phyloP scores from a whole-genome alignment of 2,888 invertebrate species.

The Agonopterix arenella region DNA sequence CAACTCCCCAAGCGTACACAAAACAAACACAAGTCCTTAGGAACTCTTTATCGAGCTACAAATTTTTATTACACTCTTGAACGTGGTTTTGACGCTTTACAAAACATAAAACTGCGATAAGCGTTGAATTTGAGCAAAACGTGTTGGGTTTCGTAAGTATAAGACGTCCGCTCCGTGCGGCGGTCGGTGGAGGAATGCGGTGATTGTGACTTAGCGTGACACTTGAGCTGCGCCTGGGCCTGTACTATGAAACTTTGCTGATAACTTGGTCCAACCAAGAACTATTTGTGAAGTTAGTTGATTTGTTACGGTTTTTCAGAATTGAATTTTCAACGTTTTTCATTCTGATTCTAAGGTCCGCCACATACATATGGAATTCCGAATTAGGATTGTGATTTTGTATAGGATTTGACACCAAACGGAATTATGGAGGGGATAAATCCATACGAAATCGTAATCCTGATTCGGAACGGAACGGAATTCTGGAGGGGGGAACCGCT shows the following conservation, averaged over 20 bases:
- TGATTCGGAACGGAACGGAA: no score
- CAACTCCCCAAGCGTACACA: constrained; percentile 50
- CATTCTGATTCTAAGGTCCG: no score
- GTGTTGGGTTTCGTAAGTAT: constrained; percentile 12
- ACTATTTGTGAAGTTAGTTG: background rate
- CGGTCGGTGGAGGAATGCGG: constrained; percentile 46
- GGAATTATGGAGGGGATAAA: no score
- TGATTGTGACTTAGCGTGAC: constrained; percentile 18
- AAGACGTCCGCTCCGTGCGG: constrained; percentile 35
- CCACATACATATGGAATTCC: no score
- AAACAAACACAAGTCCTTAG: constrained; percentile 45
- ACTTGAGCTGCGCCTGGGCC: constrained; percentile 34
- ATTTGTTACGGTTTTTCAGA: no score
- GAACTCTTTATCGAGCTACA: constrained; percentile 27
- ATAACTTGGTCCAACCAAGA: constrained; percentile 1
- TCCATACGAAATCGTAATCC: no score
- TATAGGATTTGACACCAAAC: no score
- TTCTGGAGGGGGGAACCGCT: no score
- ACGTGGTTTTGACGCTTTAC: constrained; percentile 11
- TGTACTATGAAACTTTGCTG: constrained; percentile 13
- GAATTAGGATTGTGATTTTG: no score
- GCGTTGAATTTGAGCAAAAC: constrained; percentile 9
- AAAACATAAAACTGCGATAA: constrained; percentile 30
- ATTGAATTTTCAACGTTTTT: no score
- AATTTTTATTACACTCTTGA: constrained; percentile 40